Evolutionary conservation across 2,888 invertebrate genomes (phyloP).

Genomic region (Watsonalla binaria): DNA sequence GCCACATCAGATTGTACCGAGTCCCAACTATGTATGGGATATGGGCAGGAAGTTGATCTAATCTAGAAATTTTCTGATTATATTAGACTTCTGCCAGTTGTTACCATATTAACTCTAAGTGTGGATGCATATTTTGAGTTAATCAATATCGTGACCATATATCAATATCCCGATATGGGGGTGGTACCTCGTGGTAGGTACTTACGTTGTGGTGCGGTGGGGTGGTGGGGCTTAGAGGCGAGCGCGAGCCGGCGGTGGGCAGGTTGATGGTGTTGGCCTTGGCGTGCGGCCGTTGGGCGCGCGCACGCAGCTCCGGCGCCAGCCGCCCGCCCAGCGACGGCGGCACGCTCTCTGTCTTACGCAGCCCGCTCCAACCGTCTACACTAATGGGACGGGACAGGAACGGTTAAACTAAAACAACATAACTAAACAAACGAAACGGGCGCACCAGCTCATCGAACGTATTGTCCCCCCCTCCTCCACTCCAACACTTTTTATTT

Average conservation of each 20-base stretch:
- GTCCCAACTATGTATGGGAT: too few species aligned
- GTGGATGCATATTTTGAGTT: too few species aligned
- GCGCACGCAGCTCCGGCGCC: constrained; percentile 52
- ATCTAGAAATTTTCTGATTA: too few species aligned
- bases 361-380: constrained; percentile 62
- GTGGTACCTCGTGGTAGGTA: constrained; percentile 11
- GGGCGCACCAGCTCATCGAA: constrained; percentile 45
- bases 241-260: constrained; percentile 60
- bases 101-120: too few species aligned
- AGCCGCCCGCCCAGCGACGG: constrained; percentile 55
- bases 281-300: constrained; percentile 63
- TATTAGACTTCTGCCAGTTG: too few species aligned
- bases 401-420: constrained; percentile 38
- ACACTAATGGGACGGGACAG: constrained; percentile 56
- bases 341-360: constrained; percentile 68
- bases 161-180: not conserved
- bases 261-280: constrained; percentile 81
- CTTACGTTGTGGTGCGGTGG: constrained; percentile 68
- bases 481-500: too few species aligned
- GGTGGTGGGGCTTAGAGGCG: constrained; percentile 57
- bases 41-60: too few species aligned
- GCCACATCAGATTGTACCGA: too few species aligned
- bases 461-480: not conserved
- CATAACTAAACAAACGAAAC: constrained; percentile 38
- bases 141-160: too few species aligned